Base-by-base conservation (phyloP, 1,140 invertebrate species). In the Reticulitermes speratus region DNA sequence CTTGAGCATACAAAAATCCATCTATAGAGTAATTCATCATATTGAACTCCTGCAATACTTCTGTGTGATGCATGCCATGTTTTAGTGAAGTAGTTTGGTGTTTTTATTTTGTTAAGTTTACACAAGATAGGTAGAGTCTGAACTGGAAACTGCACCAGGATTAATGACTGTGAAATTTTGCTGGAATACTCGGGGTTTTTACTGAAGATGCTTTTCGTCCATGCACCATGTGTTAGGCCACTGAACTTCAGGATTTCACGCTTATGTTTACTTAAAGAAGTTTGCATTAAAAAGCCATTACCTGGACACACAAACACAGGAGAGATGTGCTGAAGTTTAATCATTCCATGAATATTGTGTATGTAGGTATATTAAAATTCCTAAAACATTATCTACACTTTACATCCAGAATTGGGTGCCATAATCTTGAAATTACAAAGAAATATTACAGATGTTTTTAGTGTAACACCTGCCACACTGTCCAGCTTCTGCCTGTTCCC, bases 381-480 rank as follows among this genome's bases (percentile, higher is more conserved):
- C n/a, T 9, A 75, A n/a, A n/a, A 75, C n/a, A 75, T n/a, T 75
- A 8, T 75, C 65, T 75, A 30, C 65, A 75, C 25, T 75, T 16
- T 75, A 75, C 14, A 75, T 30, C 65, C 65, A n/a, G 65, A 25
- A n/a, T 75, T 75, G 25, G n/a, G n/a, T 75, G n/a, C 65, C n/a
- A 75, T 75, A 75, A 25, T 30, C 65, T 75, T 25, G 65, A 25
- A 75, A 75, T 75, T 75, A 75, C 65, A 30, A 75, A 75, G 65
- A 75, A 75, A 75, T 75, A 75, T 75, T 75, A 75, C 65, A n/a
- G 65, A 75, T n/a, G 25, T 75, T 75, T 75, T 75, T 75, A 75
- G 65, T 75, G 65, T 75, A 75, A 75, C 65, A 75, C 11, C 65
- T 75, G 65, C 65, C n/a, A 75, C 65, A 75, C n/a, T 30, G 21